Percentiles rank a stretch among this genome's conserved stretches.
Conservation (phyloP, 2,888 invertebrate species). For the Chrysotoxum bicinctum region DNA sequence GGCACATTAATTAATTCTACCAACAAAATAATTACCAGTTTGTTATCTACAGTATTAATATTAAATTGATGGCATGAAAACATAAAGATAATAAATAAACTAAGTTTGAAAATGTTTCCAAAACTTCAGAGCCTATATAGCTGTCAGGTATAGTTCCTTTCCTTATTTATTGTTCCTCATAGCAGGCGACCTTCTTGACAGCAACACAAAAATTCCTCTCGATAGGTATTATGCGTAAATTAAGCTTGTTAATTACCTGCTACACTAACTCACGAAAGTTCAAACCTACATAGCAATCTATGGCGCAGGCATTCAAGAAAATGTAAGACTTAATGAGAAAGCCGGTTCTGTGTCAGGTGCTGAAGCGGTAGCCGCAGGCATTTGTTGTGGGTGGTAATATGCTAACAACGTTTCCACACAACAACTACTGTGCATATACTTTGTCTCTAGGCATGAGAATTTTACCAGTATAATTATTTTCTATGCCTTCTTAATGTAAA, state of each 20-base stretch:
- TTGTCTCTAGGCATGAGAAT: background rate
- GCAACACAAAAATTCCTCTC: constrained; percentile 21
- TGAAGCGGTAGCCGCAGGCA: background rate
- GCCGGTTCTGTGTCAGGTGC: constrained; percentile 16
- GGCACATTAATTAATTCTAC: too few relatives aligned
- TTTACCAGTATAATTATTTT: constrained; percentile 42
- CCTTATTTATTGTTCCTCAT: background rate
- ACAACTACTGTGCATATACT: background rate
- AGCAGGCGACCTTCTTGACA: background rate
- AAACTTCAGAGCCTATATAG: background rate
- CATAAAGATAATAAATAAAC: background rate
- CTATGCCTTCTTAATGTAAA: constrained; percentile 60
- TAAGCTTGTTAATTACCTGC: constrained; percentile 28
- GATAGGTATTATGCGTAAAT: background rate
- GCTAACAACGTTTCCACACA: background rate
- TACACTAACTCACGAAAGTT: constrained; percentile 37
- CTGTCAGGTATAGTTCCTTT: background rate
- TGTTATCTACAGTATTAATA: background rate
- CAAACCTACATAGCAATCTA: background rate
- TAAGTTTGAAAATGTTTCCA: background rate
- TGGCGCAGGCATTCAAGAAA: constrained; percentile 4
- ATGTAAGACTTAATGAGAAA: constrained; percentile 12
- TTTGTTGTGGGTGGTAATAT: constrained; percentile 1
- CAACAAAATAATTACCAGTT: background rate
- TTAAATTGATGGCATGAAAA: background rate